phyloP scores from a whole-genome alignment of 1,140 invertebrate genomes.

The Propsilocerus akamusi region DNA sequence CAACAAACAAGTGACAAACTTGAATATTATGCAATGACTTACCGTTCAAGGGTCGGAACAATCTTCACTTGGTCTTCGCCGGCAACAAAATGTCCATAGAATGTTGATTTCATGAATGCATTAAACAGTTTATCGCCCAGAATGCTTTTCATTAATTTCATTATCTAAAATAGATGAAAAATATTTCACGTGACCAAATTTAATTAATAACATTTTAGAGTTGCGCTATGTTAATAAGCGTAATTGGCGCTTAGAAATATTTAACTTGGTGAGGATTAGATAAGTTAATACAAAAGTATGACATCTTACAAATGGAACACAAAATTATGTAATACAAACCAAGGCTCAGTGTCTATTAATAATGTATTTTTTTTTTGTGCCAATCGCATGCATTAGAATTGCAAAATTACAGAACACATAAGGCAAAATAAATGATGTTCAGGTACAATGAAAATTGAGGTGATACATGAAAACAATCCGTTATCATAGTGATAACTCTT shows the following conservation, averaged over 20 bases:
- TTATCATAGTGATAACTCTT: no score
- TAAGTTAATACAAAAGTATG: not conserved
- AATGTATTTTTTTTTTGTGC: no score
- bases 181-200: not conserved
- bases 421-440: no score
- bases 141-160: slow-evolving; percentile 53
- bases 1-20: no score
- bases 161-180: slow-evolving; percentile 40
- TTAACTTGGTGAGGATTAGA: not conserved
- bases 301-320: not conserved
- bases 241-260: not conserved
- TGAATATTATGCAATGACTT: slow-evolving; percentile 6
- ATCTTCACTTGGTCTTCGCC: slow-evolving; percentile 39
- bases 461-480: no score
- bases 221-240: not conserved
- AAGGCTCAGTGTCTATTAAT: no score
- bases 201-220: not conserved
- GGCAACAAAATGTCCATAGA: slow-evolving; percentile 95
- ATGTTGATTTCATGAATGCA: slow-evolving; percentile 62
- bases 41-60: slow-evolving; percentile 22
- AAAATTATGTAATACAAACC: no score
- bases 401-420: no score
- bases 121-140: slow-evolving; percentile 66
- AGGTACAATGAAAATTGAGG: no score
- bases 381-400: no score